phyloP scores from a whole-genome alignment of 2,888 invertebrate genomes.

The Sarcophaga caerulescens region DNA sequence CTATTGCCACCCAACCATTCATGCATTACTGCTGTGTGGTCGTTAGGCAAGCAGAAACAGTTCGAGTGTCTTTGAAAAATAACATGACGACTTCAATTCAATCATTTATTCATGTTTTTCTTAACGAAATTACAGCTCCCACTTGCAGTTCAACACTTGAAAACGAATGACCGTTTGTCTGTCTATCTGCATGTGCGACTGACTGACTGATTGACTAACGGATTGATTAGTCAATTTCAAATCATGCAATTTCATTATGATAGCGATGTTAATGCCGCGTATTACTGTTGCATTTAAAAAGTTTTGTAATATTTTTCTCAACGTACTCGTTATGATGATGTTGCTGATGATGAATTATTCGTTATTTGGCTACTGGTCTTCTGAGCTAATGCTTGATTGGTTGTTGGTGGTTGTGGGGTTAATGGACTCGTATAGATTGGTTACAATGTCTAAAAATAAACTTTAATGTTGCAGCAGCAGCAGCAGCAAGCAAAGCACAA shows the following conservation, averaged over 20 bases:
- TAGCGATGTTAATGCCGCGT: background rate
- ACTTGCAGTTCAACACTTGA: background rate
- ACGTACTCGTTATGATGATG: conserved; percentile 8
- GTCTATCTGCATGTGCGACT: background rate
- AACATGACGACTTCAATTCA: background rate
- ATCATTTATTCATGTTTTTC: background rate
- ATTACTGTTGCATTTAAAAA: conserved; percentile 13
- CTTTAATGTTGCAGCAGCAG: conserved; percentile 28
- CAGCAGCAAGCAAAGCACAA: conserved; percentile 7
- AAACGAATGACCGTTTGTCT: background rate
- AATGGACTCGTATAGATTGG: conserved; percentile 55
- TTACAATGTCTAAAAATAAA: conserved; percentile 58
- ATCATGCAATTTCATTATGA: conserved; percentile 45
- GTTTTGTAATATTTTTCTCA: conserved; percentile 41
- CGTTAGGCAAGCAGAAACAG: background rate
- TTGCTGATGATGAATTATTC: background rate
- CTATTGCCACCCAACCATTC: background rate
- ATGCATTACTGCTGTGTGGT: background rate
- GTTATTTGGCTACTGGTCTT: background rate
- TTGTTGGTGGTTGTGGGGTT: conserved; percentile 37
- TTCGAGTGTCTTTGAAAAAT: background rate
- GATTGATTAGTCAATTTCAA: conserved; percentile 9
- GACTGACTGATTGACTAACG: background rate
- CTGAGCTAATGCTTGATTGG: background rate
- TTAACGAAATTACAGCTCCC: background rate